These are phyloP conservation scores for Nasonovia ribisnigri DNA, from an alignment of 2,888 invertebrate species.

Conservation along the genomic window DNA sequence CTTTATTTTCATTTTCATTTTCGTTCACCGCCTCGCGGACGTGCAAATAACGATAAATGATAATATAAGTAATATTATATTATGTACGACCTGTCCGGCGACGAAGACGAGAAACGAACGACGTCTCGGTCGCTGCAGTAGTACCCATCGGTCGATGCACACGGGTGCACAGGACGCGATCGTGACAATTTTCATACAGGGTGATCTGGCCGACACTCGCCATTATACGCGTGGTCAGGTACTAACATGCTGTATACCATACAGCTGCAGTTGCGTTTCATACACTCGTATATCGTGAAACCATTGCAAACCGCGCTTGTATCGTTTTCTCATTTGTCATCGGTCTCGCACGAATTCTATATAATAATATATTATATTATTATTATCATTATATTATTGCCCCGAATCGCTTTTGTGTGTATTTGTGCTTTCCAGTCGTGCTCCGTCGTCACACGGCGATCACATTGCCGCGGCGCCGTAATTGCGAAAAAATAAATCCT, in stretches of 20 bases:
- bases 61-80: not conserved
- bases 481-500: slow-evolving; percentile 44
- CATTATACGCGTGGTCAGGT: not conserved
- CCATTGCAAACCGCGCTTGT: not conserved
- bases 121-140: not conserved
- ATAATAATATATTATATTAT: not conserved
- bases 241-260: not conserved
- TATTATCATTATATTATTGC: slow-evolving; percentile 20
- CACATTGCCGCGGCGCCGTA: not conserved
- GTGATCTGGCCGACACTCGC: not conserved
- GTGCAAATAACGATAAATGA: not conserved
- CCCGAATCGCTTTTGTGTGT: slow-evolving; percentile 50
- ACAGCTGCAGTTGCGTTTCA: not conserved
- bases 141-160: not conserved
- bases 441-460: not conserved
- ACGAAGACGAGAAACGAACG: not conserved
- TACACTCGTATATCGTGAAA: not conserved
- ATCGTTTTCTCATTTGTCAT: slow-evolving; percentile 63
- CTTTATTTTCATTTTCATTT: slow-evolving; percentile 18
- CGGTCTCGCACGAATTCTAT: slow-evolving; percentile 60
- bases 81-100: too few relatives aligned
- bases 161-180: not conserved
- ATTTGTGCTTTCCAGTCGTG: slow-evolving; percentile 55
- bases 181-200: slow-evolving; percentile 29
- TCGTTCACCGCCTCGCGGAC: not conserved